Conservation (phyloP, 2,113 vertebrate genomes). For the Okapia johnstoni region DNA sequence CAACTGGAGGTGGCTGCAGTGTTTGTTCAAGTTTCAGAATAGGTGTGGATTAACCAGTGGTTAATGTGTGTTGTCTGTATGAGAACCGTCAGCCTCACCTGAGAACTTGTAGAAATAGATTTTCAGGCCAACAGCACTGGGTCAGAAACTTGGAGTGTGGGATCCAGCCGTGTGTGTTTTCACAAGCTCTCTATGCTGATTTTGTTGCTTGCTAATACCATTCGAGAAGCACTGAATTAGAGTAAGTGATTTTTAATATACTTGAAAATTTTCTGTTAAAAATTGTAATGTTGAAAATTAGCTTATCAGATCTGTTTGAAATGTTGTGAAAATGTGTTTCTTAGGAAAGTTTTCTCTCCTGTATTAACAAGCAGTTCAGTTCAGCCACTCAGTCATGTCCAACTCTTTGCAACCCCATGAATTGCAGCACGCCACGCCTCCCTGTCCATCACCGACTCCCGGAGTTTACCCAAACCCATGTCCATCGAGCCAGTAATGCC, state of each 20-base stretch:
- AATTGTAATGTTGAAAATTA: background rate
- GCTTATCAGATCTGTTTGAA: background rate
- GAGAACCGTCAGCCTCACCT: accelerated
- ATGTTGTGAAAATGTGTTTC: background rate
- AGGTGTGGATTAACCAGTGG: background rate
- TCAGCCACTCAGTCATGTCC: too few species aligned
- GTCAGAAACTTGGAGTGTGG: background rate
- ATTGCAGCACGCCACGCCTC: too few species aligned
- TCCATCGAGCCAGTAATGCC: too few species aligned
- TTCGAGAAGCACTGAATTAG: background rate
- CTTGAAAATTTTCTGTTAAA: background rate
- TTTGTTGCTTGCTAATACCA: background rate
- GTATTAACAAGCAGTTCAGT: background rate
- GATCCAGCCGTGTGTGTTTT: background rate
- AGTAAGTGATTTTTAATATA: background rate
- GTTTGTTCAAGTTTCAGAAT: background rate
- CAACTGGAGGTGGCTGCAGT: background rate
- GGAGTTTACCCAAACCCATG: too few species aligned
- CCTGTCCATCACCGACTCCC: too few species aligned
- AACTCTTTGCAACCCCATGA: too few species aligned
- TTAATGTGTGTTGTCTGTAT: background rate
- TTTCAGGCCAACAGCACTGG: background rate
- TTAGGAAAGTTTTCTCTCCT: background rate
- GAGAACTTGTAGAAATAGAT: background rate
- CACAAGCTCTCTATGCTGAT: background rate